Evolutionary conservation across 2,113 vertebrate genomes (phyloP).

Genomic region (Lutjanus erythropterus): DNA sequence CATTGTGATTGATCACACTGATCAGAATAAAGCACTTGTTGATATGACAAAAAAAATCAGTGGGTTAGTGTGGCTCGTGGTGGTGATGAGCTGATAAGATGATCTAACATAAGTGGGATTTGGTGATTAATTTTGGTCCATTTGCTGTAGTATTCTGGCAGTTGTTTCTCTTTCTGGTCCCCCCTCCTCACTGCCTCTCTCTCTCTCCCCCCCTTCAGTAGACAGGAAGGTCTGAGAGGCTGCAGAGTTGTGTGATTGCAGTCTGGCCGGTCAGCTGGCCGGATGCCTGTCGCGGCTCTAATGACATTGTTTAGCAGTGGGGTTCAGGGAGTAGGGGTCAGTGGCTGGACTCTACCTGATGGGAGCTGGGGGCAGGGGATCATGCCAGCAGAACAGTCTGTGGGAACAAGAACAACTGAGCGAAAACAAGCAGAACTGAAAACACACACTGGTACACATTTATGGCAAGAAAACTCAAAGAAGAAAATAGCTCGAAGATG

Average conservation of each 20-base stretch:
- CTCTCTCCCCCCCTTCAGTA: slow-evolving; percentile 11
- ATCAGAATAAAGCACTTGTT: no score
- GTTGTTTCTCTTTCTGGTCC: slow-evolving; percentile 15
- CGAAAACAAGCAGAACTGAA: slow-evolving; percentile 42
- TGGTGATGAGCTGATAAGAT: slow-evolving; percentile 12
- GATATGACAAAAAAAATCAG: no score
- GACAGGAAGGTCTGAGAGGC: slow-evolving; percentile 69
- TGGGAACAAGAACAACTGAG: slow-evolving; percentile 58
- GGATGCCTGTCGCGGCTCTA: slow-evolving; percentile 69
- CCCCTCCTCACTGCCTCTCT: background rate
- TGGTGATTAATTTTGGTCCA: slow-evolving; percentile 18
- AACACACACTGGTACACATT: slow-evolving; percentile 52
- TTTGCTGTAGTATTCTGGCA: slow-evolving; percentile 39
- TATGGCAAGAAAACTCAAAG: slow-evolving; percentile 47
- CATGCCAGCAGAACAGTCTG: slow-evolving; percentile 67
- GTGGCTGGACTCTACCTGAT: slow-evolving; percentile 76
- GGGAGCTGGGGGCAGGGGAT: slow-evolving; percentile 59
- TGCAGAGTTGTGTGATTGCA: slow-evolving; percentile 69
- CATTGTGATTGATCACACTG: no score
- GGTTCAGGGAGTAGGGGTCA: slow-evolving; percentile 75
- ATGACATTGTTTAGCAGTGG: slow-evolving; percentile 83
- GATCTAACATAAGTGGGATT: slow-evolving; percentile 9
- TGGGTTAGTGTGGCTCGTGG: background rate
- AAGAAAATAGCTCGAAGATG: slow-evolving; percentile 37
- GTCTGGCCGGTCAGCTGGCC: slow-evolving; percentile 66